A percentile compares a stretch with the other conserved stretches of the same genome.
phyloP scores from a whole-genome alignment of 2,888 invertebrate species.

The Drosophila quinaria region DNA sequence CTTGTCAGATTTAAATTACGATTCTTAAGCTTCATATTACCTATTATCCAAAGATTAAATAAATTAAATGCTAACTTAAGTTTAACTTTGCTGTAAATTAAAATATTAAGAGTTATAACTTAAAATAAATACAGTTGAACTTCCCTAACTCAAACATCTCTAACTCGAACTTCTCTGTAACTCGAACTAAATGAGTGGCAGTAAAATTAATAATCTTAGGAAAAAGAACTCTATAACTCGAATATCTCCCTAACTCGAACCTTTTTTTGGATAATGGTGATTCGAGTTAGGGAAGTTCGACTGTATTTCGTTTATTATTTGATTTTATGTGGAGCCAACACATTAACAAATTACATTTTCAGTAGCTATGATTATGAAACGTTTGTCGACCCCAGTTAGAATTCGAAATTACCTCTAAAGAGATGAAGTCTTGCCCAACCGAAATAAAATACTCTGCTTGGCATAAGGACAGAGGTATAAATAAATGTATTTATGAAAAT shows the following conservation, averaged over 20 bases:
- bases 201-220: no score
- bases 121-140: background rate
- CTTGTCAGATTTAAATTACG: background rate
- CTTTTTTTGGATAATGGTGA: no score
- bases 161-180: no score
- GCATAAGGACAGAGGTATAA: background rate
- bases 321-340: no score
- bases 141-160: no score
- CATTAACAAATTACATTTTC: no score
- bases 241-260: no score
- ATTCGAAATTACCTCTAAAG: background rate
- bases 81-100: background rate
- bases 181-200: no score
- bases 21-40: background rate
- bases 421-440: background rate
- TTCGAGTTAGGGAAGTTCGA: no score
- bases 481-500: background rate
- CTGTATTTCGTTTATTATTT: background rate
- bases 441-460: background rate
- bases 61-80: background rate
- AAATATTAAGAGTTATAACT: background rate
- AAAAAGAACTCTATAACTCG: no score
- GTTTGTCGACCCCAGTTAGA: background rate
- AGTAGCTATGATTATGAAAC: background rate
- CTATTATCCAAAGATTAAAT: background rate